Percentiles rank a stretch among this genome's conserved stretches.
phyloP scores from a whole-genome alignment of 2,113 vertebrate genomes.

The Rhynchopsitta pachyrhyncha region DNA sequence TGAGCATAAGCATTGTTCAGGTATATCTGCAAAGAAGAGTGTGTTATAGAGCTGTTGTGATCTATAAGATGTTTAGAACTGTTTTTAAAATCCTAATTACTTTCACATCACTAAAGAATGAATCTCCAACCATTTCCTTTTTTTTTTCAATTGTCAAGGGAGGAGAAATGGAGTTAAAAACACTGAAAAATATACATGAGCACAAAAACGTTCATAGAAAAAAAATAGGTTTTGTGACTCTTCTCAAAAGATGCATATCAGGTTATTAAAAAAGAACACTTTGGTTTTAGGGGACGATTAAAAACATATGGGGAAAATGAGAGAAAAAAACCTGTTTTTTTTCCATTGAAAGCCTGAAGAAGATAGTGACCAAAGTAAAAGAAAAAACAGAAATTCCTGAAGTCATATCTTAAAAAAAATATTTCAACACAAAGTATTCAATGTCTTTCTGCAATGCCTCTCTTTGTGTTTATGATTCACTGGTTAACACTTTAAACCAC shows the following conservation, averaged over 20 bases:
- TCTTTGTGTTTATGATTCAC: background rate
- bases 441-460: background rate
- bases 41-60: background rate
- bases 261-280: background rate
- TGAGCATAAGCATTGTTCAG: conserved; percentile 1
- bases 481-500: background rate
- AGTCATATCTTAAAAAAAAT: background rate
- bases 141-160: background rate
- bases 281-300: background rate
- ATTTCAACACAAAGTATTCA: background rate
- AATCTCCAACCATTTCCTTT: background rate
- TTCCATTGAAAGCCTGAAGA: background rate
- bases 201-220: background rate
- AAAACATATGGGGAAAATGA: background rate
- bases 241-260: background rate
- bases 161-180: background rate
- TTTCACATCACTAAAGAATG: background rate
- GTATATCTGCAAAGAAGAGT: background rate
- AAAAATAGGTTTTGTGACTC: background rate
- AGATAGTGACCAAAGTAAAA: background rate
- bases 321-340: background rate
- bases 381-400: background rate
- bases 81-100: background rate
- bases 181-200: background rate
- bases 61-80: background rate